phyloP scores from a whole-genome alignment of 2,888 invertebrate species.

The Ormyrus nitidulus region DNA sequence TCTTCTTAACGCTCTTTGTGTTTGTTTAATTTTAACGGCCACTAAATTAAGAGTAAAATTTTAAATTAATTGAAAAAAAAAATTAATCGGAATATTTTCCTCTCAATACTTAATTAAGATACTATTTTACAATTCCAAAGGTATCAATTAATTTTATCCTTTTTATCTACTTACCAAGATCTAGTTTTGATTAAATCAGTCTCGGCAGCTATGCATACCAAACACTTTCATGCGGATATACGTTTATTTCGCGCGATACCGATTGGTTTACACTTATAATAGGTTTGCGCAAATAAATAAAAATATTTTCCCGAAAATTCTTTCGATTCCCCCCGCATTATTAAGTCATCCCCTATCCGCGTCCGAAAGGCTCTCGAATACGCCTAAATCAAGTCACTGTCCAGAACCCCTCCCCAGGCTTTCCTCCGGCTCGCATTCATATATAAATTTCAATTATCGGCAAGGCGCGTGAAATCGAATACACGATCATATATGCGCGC shows the following conservation, averaged over 20 bases:
- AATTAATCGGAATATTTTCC: too few species aligned
- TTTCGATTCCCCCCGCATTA: background rate
- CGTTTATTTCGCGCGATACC: too few species aligned
- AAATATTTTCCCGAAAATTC: background rate
- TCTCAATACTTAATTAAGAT: too few species aligned
- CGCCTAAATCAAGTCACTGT: conserved; percentile 48
- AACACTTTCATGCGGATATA: too few species aligned
- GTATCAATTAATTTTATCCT: too few species aligned
- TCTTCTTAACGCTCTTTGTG: background rate
- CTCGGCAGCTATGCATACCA: too few species aligned
- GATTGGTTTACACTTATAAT: too few species aligned
- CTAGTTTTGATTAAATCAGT: too few species aligned
- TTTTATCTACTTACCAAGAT: too few species aligned
- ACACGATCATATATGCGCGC: conserved; percentile 54
- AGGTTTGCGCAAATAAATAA: too few species aligned
- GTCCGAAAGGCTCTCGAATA: conserved; percentile 7
- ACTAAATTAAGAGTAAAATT: background rate
- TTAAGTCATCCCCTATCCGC: conserved; percentile 34
- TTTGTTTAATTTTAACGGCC: background rate
- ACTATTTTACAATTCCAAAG: too few species aligned
- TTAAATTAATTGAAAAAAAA: too few species aligned
- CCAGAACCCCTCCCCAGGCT: conserved; percentile 8
- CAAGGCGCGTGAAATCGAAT: conserved; percentile 52
- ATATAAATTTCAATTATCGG: conserved; percentile 59
- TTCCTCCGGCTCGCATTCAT: conserved; percentile 28